Evolutionary conservation across 1,140 invertebrate species (phyloP).

Genomic region (Mycetomoellerius zeteki): DNA sequence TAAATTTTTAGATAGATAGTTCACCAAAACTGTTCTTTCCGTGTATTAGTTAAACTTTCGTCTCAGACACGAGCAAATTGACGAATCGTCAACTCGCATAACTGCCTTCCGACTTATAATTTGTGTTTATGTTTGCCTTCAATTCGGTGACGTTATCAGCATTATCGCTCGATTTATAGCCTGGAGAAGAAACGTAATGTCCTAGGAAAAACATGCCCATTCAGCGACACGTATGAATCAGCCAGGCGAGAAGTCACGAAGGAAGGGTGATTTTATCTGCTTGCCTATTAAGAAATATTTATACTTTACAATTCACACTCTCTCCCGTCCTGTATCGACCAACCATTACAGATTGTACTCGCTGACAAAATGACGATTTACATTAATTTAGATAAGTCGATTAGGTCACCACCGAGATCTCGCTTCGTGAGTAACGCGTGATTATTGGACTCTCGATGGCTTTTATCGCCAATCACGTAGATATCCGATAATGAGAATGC

Average conservation of each 20-base stretch:
- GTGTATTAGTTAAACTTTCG: not conserved
- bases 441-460: constrained; percentile 39
- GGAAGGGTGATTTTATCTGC: constrained; percentile 78
- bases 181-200: constrained; percentile 63
- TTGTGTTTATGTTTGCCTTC: constrained; percentile 55
- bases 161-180: constrained; percentile 78
- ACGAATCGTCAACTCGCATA: constrained; percentile 37
- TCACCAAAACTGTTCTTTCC: no score
- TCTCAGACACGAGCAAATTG: not conserved
- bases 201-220: constrained; percentile 55
- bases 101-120: constrained; percentile 28
- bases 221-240: constrained; percentile 67
- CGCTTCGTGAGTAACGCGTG: constrained; percentile 14
- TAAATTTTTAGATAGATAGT: no score
- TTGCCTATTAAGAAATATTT: constrained; percentile 78
- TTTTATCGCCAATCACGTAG: constrained; percentile 39
- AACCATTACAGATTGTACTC: constrained; percentile 66
- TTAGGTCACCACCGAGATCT: constrained; percentile 45
- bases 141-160: constrained; percentile 59
- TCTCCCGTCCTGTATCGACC: not conserved
- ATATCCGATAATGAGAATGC: constrained; percentile 20
- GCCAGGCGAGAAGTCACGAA: constrained; percentile 43
- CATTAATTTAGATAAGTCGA: constrained; percentile 77
- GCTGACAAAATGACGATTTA: constrained; percentile 80
- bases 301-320: constrained; percentile 76